Conservation (phyloP, 30 jellyfish, hydroid and myxozoan species). For the Aurelia coerulea region DNA sequence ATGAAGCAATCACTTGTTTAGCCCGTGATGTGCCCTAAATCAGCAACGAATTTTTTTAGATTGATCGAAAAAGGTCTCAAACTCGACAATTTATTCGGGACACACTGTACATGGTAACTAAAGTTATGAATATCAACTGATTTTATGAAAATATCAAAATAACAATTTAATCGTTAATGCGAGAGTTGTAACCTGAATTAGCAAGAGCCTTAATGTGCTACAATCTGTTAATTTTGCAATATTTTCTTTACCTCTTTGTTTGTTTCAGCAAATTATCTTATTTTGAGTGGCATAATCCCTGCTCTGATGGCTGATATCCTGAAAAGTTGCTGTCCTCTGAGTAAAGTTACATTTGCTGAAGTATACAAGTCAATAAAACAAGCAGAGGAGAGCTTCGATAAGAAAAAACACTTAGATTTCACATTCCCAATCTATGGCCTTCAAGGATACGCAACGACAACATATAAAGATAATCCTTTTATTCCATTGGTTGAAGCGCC, state of each 20-base stretch:
- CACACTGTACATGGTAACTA: no score
- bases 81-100: no score
- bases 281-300: constrained; percentile 87
- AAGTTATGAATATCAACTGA: no score
- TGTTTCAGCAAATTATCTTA: constrained; percentile 46
- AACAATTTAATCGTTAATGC: no score
- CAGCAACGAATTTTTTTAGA: no score
- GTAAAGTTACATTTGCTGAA: constrained; percentile 83
- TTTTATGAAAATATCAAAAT: no score
- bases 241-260: neutral
- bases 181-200: neutral
- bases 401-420: constrained; percentile 65
- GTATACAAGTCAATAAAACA: constrained; percentile 54
- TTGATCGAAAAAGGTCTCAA: no score
- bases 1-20: no score
- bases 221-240: neutral
- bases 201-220: no score
- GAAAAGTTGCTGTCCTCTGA: constrained; percentile 76
- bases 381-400: constrained; percentile 76
- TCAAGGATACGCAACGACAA: constrained; percentile 69
- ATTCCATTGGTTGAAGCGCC: constrained; percentile 95
- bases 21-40: no score
- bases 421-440: constrained; percentile 93
- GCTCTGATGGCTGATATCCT: constrained; percentile 51
- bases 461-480: constrained; percentile 84